Base-by-base conservation (phyloP, 2,113 vertebrate genomes). In the Sylvia atricapilla region DNA sequence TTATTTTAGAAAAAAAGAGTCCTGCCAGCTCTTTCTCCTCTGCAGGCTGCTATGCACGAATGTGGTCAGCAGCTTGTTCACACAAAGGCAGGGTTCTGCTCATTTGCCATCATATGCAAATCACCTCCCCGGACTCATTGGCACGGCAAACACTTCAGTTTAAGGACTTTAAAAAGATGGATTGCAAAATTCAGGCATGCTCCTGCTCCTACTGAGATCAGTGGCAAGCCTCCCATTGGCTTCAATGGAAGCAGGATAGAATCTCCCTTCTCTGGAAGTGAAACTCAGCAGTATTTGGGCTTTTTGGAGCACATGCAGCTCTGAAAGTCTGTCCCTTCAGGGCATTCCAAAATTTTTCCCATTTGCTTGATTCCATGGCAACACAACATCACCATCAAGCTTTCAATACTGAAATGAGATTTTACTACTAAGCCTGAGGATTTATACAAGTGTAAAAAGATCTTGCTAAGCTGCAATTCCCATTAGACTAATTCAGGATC, bases 341-440 rank as follows among this genome's bases (percentile, higher is more conserved):
- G 43, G 73, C 84, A 91, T 86, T 96, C 96, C 88, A 94, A 93
- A 79, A 39, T 86, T 87, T 90, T 95, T 80, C 63, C 86, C 33
- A 80, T 94, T 95, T 88, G 64, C 76, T 87, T 77, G 93, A 84
- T 87, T 93, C 96, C 94, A 96, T 95, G 90, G 95, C 89, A 97
- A 97, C 97, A 93, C 76, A 94, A 87, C 83, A 95, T 19, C 66
- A 72, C 67, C 62, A 81, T 53, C 70, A 88, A 76, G 59, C 90
- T 79, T 83, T 92, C 89, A 96, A 44, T 79, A 84, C 84, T 91
- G 93, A 89, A 94, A 63, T 21, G 49, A 93, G 92, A 78, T 85
- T 95, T 93, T 95, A 92, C 81, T 90, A 70, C 39, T 93, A 89
- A 95, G 73, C 76, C 68, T 67, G 73, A 85, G 81, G 78, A 87